Base-by-base conservation (phyloP, 2,113 vertebrate genomes). In the Ascaphus truei region DNA sequence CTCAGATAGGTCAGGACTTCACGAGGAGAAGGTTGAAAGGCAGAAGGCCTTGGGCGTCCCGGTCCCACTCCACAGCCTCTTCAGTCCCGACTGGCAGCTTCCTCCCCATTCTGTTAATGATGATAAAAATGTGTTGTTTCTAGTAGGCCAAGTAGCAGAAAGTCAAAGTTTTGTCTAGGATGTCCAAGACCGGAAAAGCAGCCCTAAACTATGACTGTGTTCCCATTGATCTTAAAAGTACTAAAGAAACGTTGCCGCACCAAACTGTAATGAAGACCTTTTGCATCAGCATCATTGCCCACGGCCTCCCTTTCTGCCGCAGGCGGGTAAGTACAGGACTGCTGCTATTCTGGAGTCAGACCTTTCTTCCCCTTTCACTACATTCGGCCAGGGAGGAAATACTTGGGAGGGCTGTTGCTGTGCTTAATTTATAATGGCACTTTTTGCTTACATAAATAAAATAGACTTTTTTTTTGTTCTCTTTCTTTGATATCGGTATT, bases 201-300 rank as follows among this genome's bases (percentile, higher is more conserved):
- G 76, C 86, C 12, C 66, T 85, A 66, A 90, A 77, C 79, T 86
- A 90, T 88, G 88, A 84, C 50, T 86, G 90, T 75, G 81, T 92
- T 80, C 83, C 88, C 86, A 84, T 89, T 76, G 93, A 94, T 76
- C 78, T 90, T 71, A 92, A 90, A 84, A 88, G 86, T 72, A 60
- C 88, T 52, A 86, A 90, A 81, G 92, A 95, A 23, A 86, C 91
- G 59, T 74, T 95, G 9, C 90, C 93, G 3, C 91, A 94, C 62
- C 95, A 97, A 85, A 96, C 95, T 16, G 88, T 98, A 45, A 94
- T 99, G 84, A 94, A 94, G 90, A 96, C 98, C 80, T 99, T 99
- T 85, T 98, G 95, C 86, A 96, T 98, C 87, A 99, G 96, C 85
- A 98, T 99, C 85, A 98, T 99, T 78, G 89, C 97, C 16, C 96